Conservation (phyloP, 2,797 vertebrate species). For the Falco concolor region DNA sequence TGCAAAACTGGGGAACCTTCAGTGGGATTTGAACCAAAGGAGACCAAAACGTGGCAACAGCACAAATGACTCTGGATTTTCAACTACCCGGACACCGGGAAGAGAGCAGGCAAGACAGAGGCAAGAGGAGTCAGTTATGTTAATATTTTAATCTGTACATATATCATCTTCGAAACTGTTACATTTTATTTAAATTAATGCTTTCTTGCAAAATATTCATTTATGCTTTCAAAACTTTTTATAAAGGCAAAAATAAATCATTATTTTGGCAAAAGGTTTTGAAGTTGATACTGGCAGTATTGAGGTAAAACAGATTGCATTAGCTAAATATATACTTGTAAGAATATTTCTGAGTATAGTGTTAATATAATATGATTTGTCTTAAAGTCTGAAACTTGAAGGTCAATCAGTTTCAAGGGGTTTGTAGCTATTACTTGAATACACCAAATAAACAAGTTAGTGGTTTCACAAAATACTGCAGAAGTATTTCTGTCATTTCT, state of each 20-base stretch:
- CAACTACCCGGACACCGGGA: neutral
- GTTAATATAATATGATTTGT: slow-evolving; percentile 77
- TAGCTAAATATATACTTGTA: slow-evolving; percentile 80
- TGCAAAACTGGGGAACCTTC: neutral
- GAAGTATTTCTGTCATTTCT: slow-evolving; percentile 61
- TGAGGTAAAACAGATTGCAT: slow-evolving; percentile 82
- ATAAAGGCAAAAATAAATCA: slow-evolving; percentile 88
- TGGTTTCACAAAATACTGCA: slow-evolving; percentile 67
- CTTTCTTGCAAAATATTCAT: slow-evolving; percentile 77
- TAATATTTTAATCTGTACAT: slow-evolving; percentile 79
- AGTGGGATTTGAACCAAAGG: neutral
- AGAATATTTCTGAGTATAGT: slow-evolving; percentile 77
- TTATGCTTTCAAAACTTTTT: slow-evolving; percentile 72
- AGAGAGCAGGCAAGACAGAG: neutral
- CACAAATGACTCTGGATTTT: neutral
- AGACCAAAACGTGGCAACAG: neutral
- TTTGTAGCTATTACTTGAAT: slow-evolving; percentile 17
- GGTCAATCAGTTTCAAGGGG: slow-evolving; percentile 12
- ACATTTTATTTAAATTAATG: slow-evolving; percentile 78
- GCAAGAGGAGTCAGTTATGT: slow-evolving; percentile 50
- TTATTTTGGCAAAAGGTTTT: slow-evolving; percentile 89
- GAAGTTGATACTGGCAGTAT: slow-evolving; percentile 85
- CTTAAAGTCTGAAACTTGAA: slow-evolving; percentile 65
- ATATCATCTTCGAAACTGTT: slow-evolving; percentile 71
- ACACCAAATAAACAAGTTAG: slow-evolving; percentile 33